Percentiles rank a stretch among this genome's conserved stretches.
phyloP scores from a whole-genome alignment of 2,888 invertebrate species.

The Chironomus riparius region DNA sequence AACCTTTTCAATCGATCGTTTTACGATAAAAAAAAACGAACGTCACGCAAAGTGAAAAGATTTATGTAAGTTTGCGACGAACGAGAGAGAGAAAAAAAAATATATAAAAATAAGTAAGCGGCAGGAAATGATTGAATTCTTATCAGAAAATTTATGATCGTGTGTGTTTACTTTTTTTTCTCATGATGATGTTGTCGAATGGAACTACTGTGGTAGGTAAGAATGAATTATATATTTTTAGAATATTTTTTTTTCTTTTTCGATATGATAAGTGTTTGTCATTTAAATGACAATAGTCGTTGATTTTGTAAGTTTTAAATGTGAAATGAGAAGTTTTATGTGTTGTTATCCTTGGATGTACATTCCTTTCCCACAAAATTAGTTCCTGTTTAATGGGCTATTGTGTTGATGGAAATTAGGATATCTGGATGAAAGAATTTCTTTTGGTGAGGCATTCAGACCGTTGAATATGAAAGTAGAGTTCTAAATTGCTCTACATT shows the following conservation, averaged over 20 bases:
- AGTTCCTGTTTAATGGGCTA: no score
- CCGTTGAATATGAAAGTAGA: no score
- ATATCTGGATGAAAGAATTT: no score
- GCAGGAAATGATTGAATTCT: constrained; percentile 17
- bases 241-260: no score
- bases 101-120: background rate
- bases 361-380: no score
- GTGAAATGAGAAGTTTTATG: no score
- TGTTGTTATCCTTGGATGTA: no score
- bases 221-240: background rate
- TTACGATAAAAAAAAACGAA: background rate
- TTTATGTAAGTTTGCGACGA: background rate
- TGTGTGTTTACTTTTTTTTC: background rate
- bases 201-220: constrained; percentile 7
- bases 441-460: no score
- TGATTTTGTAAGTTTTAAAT: background rate
- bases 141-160: constrained; percentile 5
- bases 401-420: no score
- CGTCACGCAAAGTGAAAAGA: constrained; percentile 3
- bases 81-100: background rate
- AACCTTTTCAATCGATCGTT: background rate
- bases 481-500: no score
- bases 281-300: constrained; percentile 20
- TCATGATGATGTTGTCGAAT: background rate
- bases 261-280: background rate